Conservation (phyloP, 2,113 vertebrate species). For the Papio anubis region DNA sequence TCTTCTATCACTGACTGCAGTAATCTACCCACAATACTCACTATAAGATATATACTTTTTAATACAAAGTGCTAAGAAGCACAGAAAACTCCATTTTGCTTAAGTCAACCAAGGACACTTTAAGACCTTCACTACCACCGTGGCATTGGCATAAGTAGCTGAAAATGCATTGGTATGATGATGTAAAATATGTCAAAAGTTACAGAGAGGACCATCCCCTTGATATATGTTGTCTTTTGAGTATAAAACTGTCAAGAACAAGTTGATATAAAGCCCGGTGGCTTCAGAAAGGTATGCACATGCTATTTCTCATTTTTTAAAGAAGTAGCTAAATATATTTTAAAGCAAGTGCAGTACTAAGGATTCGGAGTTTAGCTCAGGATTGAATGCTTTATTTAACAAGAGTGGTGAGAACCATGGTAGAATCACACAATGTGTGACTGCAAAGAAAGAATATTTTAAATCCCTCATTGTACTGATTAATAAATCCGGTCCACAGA, state of each 20-base stretch:
- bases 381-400: slow-evolving; percentile 13
- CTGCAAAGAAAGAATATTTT: background rate
- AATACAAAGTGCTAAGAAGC: slow-evolving; percentile 35
- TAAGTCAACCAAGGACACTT: slow-evolving; percentile 62
- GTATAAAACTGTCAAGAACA: slow-evolving; percentile 72
- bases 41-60: background rate
- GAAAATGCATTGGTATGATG: background rate
- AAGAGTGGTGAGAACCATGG: background rate
- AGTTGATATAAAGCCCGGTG: slow-evolving; percentile 53
- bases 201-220: slow-evolving; percentile 42
- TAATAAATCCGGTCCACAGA: background rate
- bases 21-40: background rate
- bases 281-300: background rate
- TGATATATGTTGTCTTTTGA: slow-evolving; percentile 55
- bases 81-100: slow-evolving; percentile 57
- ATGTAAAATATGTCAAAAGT: slow-evolving; percentile 59
- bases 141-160: slow-evolving; percentile 46
- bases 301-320: slow-evolving; percentile 53
- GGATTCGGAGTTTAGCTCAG: slow-evolving; percentile 20
- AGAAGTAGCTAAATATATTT: slow-evolving; percentile 55
- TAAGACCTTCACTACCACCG: slow-evolving; percentile 53
- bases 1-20: background rate
- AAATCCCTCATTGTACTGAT: background rate
- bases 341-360: slow-evolving; percentile 39
- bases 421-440: background rate